Evolutionary conservation across 2,888 invertebrate genomes (phyloP), one percentile per base, ranked within the genome.

Genomic region (Lissocephala sabroskyi): DNA sequence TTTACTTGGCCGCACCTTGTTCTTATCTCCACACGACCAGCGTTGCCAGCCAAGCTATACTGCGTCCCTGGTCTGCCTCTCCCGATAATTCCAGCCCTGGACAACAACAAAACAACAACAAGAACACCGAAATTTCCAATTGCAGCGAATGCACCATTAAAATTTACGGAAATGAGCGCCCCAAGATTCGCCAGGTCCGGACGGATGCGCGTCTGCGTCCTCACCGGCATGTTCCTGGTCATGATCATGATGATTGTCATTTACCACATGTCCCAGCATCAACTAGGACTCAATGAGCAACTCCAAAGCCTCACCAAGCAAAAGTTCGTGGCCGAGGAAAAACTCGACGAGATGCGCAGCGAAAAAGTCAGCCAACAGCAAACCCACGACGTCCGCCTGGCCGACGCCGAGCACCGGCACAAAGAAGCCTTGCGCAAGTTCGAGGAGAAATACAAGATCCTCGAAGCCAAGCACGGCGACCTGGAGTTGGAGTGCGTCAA

Each of bases 241-340:
- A 83, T 87, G 57, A 82, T 88, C 16, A 86, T 86, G 28, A 85
- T 88, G 65, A 84, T 89, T 49, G 88, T 87, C 44, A 86, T 88
- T 62, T 88, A 87, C 64, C 88, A 88, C 70, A 88, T 86, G 76
- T 87, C 87, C 5, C 86, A 88, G 62, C 82, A 86, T 37, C 87
- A 88, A 79, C 79, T 89, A 33, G 87, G 87, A 40, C 77, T 89
- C 35, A 87, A 87, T 35, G 85, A 87, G 40, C 87, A 89, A 63
- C 70, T 89, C 52, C 88, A 89, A 85, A 89, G 89, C 87, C 36
- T 86, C 42, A 86, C 87, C 14, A 88, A 88, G 58, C 87, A 88
- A 56, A 89, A 89, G 77, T 84, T 86, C 53, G 81, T 86, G 35
- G 75, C 88, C 43, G 89, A 89, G 65, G 88, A 88, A 63, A 87